Evolutionary conservation across 2,113 vertebrate genomes (phyloP), one percentile per base, ranked within the genome.

Genomic region (Periophthalmodon schlosseri): DNA sequence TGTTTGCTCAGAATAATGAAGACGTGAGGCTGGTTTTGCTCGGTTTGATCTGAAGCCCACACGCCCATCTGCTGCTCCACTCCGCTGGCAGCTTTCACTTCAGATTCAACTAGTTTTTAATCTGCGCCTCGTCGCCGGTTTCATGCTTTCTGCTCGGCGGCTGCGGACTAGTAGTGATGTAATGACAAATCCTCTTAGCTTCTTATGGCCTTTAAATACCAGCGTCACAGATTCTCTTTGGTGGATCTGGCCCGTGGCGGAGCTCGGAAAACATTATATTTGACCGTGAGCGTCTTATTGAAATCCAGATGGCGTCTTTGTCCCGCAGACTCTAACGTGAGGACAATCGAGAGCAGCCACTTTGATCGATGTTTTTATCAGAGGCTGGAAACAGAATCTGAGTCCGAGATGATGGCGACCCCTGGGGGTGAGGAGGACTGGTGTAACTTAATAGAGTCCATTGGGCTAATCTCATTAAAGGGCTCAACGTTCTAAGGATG

Each of bases 101-200:
- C 13, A 52, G 13, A 18, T 63, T 54, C 47, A 56, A 47, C 5
- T 15, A 28, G 44, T 70, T 71, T 70, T 36, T n/a, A 34, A 69
- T 65, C 67, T 73, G 44, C 65, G 63, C 54, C 34, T n/a, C 0
- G 15, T 73, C 46, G 23, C 16, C 28, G 52, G 1, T 21, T 16
- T 54, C 58, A 56, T 44, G 69, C 50, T 28, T 15, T 81, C 46
- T 77, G 73, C 61, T 68, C 49, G 72, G n/a, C 76, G 68, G 33
- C 2, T 39, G 73, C 68, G 33, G 58, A 73, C 70, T 71, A 69
- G 73, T 74, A 24, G 84, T 95, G 93, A 93, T 89, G 88, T 71
- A 88, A 89, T 88, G 70, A 88, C 79, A 94, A 93, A 95, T 94
- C 92, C 86, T 91, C 90, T 95, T 93, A 95, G 93, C 89, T 71